Evolutionary conservation across 2,888 invertebrate genomes (phyloP).

Genomic region (Temnothorax unifasciatus): DNA sequence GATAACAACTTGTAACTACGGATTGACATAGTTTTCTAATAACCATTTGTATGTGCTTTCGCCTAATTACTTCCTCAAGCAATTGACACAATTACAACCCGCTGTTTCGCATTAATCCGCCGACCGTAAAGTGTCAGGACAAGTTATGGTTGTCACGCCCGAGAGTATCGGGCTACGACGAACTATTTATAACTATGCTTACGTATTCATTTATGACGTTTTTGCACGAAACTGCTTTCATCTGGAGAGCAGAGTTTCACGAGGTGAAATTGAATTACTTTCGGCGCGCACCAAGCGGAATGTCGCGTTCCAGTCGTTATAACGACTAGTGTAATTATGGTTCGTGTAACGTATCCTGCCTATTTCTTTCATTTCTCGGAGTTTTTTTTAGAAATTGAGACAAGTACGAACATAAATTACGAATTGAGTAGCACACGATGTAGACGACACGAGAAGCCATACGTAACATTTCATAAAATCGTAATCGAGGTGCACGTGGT

Average conservation of each 20-base stretch:
- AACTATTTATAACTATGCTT: not conserved
- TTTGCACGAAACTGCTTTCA: not conserved
- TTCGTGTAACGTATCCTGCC: not conserved
- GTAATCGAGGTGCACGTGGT: not conserved
- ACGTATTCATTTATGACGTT: not conserved
- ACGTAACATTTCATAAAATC: conserved; percentile 5
- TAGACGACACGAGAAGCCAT: not conserved
- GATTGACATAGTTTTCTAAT: conserved; percentile 21
- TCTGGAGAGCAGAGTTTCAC: not conserved
- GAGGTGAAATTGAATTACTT: conserved; percentile 22
- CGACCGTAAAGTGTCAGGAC: conserved; percentile 38
- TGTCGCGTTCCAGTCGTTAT: not conserved
- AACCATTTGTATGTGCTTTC: not conserved
- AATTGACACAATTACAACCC: conserved; percentile 15
- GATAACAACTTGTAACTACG: not conserved
- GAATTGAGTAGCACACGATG: not conserved
- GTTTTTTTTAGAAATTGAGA: not conserved
- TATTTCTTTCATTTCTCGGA: not conserved
- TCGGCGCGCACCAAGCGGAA: not conserved
- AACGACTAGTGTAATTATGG: not conserved
- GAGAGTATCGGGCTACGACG: not conserved
- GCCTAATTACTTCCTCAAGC: conserved; percentile 23
- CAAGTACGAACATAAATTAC: not conserved
- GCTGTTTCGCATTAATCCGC: conserved; percentile 15
- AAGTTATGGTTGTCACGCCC: not conserved